Percentiles rank a stretch among this genome's conserved stretches.
phyloP scores from a whole-genome alignment of 2,113 vertebrate species.

The Silurus meridionalis region DNA sequence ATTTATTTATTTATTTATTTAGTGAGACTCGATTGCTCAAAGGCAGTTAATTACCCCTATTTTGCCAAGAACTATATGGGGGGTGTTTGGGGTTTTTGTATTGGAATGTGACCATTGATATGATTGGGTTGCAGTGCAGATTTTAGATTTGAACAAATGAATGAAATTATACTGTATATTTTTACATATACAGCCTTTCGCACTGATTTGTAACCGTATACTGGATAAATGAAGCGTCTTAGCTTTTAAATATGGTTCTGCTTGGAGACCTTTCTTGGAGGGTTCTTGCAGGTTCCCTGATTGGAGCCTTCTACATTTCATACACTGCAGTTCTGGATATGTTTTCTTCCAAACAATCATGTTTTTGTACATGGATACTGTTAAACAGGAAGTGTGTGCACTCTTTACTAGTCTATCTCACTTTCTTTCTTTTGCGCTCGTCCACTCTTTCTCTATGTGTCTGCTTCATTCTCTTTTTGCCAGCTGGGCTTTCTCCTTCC shows the following conservation, averaged over 20 bases:
- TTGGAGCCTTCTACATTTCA: too few relatives aligned
- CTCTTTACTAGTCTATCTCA: conserved; percentile 14
- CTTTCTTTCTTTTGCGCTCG: background rate
- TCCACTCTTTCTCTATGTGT: background rate
- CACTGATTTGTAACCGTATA: too few relatives aligned
- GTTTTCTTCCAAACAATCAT: background rate
- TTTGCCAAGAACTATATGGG: background rate
- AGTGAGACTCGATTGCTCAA: background rate
- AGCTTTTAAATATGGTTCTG: background rate
- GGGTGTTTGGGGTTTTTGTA: background rate
- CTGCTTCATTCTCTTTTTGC: conserved; percentile 14
- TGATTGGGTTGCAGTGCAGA: background rate
- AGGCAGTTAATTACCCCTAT: background rate
- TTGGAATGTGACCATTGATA: background rate
- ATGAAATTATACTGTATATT: too few relatives aligned
- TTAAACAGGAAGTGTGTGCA: conserved; percentile 13
- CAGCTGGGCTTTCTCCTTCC: conserved; percentile 42
- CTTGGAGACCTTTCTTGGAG: background rate
- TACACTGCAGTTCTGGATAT: too few relatives aligned
- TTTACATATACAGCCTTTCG: too few relatives aligned
- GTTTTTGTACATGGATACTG: background rate
- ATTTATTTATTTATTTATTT: background rate
- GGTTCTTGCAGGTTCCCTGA: background rate
- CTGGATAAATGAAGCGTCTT: too few relatives aligned
- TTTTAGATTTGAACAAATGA: too few relatives aligned